Conservation (phyloP, 2,888 invertebrate genomes). For the Dusona sp. region DNA sequence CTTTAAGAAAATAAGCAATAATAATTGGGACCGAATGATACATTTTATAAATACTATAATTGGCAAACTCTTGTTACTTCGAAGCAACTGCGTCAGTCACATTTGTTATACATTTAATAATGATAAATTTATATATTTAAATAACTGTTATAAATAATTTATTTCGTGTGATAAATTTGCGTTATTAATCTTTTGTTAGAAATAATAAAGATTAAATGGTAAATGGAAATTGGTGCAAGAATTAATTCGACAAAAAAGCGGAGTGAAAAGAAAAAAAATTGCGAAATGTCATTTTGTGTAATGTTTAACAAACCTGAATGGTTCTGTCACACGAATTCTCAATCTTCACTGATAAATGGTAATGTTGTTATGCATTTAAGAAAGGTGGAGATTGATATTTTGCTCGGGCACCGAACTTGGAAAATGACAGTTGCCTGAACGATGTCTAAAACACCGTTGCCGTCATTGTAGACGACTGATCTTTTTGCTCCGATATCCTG, state of each 20-base stretch:
- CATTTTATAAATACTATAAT: neutral
- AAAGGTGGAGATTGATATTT: constrained; percentile 64
- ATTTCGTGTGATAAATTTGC: neutral
- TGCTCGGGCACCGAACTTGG: constrained; percentile 69
- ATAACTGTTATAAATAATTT: neutral
- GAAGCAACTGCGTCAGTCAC: neutral
- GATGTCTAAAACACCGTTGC: constrained; percentile 74
- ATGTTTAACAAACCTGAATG: constrained; percentile 53
- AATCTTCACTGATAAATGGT: constrained; percentile 75
- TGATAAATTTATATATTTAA: neutral
- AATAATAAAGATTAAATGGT: constrained; percentile 29
- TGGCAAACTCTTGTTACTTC: neutral
- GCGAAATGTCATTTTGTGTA: neutral
- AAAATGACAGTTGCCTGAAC: constrained; percentile 81
- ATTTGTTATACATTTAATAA: neutral
- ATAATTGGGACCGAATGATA: neutral
- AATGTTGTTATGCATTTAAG: constrained; percentile 77
- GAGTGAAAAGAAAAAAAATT: constrained; percentile 18
- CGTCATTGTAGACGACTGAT: constrained; percentile 25
- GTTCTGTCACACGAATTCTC: constrained; percentile 70
- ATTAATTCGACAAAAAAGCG: constrained; percentile 51
- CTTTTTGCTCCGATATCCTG: constrained; percentile 19
- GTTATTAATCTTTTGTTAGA: constrained; percentile 29
- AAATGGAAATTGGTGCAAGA: constrained; percentile 24
- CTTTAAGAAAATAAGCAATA: neutral